A percentile compares a stretch with the other conserved stretches of the same genome.
These are phyloP conservation scores for Coregonus clupeaformis DNA, from an alignment of 2,113 vertebrate genomes.

Conservation along the genomic window DNA sequence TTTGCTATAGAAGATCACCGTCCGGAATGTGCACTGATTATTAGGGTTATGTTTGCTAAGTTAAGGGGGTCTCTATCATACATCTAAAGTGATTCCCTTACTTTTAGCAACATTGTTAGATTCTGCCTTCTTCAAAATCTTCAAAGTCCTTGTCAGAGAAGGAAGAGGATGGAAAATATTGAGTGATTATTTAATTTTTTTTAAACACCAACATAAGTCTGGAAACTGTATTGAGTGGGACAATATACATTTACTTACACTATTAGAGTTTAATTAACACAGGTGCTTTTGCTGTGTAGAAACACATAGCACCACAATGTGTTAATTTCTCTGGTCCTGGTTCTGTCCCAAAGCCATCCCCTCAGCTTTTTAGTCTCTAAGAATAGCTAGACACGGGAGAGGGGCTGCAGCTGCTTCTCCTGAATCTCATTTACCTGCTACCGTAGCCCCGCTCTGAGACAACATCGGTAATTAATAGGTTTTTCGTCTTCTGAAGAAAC, in stretches of 20 bases:
- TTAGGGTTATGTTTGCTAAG: no score
- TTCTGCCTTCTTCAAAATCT: no score
- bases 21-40: no score
- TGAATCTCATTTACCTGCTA: constrained; percentile 60
- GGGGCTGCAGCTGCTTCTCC: constrained; percentile 52
- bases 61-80: no score
- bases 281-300: not conserved
- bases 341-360: constrained; percentile 28
- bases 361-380: constrained; percentile 50
- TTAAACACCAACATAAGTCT: no score
- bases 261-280: not conserved
- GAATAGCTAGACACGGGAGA: constrained; percentile 53
- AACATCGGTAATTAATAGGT: constrained; percentile 67
- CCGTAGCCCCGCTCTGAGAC: constrained; percentile 45
- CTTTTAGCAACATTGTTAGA: no score
- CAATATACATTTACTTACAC: no score
- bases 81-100: no score
- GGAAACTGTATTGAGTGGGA: no score
- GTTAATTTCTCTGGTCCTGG: constrained; percentile 56
- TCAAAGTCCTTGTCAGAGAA: no score
- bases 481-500: constrained; percentile 54
- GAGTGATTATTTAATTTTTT: no score
- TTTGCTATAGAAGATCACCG: not conserved
- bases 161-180: no score
- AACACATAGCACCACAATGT: not conserved